Evolutionary conservation across 1,140 invertebrate species (phyloP).

Genomic region (Drosophila ohnishii): DNA sequence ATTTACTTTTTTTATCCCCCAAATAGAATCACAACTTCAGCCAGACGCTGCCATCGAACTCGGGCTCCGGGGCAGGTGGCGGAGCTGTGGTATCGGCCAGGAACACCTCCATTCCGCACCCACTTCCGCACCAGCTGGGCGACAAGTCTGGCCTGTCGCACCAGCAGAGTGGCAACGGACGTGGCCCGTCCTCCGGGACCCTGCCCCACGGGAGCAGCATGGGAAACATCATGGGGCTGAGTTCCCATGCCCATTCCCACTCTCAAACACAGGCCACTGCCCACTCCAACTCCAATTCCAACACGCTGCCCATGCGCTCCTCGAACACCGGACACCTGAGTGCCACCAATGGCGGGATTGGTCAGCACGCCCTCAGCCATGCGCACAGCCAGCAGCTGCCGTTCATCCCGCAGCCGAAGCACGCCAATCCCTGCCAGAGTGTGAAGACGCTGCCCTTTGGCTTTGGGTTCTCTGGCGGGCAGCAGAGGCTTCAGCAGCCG

Average conservation of each 20-base stretch:
- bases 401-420: constrained; percentile 61
- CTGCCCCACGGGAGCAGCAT: constrained; percentile 44
- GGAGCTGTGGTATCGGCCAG: constrained; percentile 65
- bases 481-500: constrained; percentile 39
- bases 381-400: constrained; percentile 53
- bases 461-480: constrained; percentile 43
- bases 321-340: constrained; percentile 45
- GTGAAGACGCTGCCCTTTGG: constrained; percentile 73
- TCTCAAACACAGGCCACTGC: constrained; percentile 6
- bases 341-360: constrained; percentile 3
- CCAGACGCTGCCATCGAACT: constrained; percentile 60
- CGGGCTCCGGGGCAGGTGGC: constrained; percentile 25
- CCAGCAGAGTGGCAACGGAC: constrained; percentile 44
- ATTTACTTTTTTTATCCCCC: not conserved
- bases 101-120: constrained; percentile 82
- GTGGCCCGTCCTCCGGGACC: constrained; percentile 35
- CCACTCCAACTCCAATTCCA: constrained; percentile 52
- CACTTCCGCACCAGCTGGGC: constrained; percentile 75
- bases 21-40: constrained; percentile 60
- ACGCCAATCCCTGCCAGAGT: constrained; percentile 72
- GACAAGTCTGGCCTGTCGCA: constrained; percentile 58
- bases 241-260: constrained; percentile 34
- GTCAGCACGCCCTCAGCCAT: constrained; percentile 34
- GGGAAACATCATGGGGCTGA: constrained; percentile 45
- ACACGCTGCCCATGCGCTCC: constrained; percentile 67